Base-by-base conservation (phyloP, 2,113 vertebrate genomes). In the Tragelaphus strepsiceros region DNA sequence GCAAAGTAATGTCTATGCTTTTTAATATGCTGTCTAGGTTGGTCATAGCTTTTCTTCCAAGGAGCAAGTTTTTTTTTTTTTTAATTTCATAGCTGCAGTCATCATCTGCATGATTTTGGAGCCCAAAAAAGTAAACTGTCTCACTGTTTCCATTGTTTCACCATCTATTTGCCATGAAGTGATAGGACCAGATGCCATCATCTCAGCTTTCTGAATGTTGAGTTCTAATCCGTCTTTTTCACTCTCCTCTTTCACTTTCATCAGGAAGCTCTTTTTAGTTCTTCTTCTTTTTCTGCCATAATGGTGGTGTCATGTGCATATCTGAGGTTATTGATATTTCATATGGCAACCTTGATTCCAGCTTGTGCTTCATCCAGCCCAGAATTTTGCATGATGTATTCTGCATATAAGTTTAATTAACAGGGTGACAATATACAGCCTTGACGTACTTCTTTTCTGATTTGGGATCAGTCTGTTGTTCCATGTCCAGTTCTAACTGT, bases 51-150 rank as follows among this genome's bases (percentile, higher is more conserved):
- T 67, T 67, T 35, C 64, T 67, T 67, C 4, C n/a, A 35, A 35
- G 64, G 19, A 35, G 64, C 8, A 67, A 67, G 64, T 39, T 39
- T 39, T 39, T 39, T 39, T 39, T 39, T 39, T 39, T 39, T 39
- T 39, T 4, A 39, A 39, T 67, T 67, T 67, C 32, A 67, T 5
- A 21, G n/a, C 32, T 71, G 8, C 17, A 71, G 8, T 71, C 1
- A 71, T 10, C n/a, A 21, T 35, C n/a, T 71, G 17, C 64, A 71
- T 71, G n/a, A 71, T 35, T 35, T 71, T 21, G 4, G 64, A 21
- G n/a, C 17, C n/a, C 64, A 0, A 0, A 11, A 71, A 71, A 35
- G 4, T 35, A 35, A 67, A 67, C 8, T 71, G 1, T 21, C 2
- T 35, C 19, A 35, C 8, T 71, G n/a, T 71, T 71, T 21, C 17